Percentiles rank a stretch among this genome's conserved stretches.
Evolutionary conservation across 2,888 invertebrate species (phyloP).

Genomic region (Drosophila kanekoi): DNA sequence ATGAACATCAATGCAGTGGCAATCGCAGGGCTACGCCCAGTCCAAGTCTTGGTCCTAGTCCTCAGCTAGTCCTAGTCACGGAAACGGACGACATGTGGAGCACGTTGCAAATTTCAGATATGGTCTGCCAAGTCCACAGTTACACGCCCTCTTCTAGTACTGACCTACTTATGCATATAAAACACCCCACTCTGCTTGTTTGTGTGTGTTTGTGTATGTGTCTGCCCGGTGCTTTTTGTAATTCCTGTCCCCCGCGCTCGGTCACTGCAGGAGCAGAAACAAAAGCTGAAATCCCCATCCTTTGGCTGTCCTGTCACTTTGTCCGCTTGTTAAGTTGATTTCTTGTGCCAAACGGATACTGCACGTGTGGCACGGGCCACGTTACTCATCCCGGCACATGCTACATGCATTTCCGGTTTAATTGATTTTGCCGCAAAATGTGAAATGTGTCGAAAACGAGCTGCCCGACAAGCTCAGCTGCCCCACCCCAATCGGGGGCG

Average conservation of each 20-base stretch:
- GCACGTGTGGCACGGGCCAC: conserved; percentile 60
- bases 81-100: conserved; percentile 71
- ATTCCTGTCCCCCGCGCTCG: conserved; percentile 17
- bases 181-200: conserved; percentile 11
- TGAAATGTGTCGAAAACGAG: conserved; percentile 77
- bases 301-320: conserved; percentile 54
- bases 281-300: conserved; percentile 35
- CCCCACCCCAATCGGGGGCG: conserved; percentile 2
- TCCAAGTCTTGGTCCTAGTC: conserved; percentile 14
- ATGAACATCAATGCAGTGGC: conserved; percentile 45
- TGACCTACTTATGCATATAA: conserved; percentile 55
- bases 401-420: conserved; percentile 80
- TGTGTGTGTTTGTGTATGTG: not conserved
- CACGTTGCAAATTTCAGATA: conserved; percentile 47
- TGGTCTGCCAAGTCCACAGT: conserved; percentile 16
- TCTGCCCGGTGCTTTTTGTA: conserved; percentile 30
- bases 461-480: conserved; percentile 34
- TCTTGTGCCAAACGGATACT: conserved; percentile 69
- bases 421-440: conserved; percentile 82
- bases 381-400: conserved; percentile 33
- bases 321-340: conserved; percentile 71
- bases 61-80: conserved; percentile 45
- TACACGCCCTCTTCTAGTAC: not conserved
- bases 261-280: conserved; percentile 37
- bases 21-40: conserved; percentile 9